Percentiles rank a stretch among this genome's conserved stretches.
Evolutionary conservation across 2,888 invertebrate species (phyloP).

Genomic region (Chironomus riparius): DNA sequence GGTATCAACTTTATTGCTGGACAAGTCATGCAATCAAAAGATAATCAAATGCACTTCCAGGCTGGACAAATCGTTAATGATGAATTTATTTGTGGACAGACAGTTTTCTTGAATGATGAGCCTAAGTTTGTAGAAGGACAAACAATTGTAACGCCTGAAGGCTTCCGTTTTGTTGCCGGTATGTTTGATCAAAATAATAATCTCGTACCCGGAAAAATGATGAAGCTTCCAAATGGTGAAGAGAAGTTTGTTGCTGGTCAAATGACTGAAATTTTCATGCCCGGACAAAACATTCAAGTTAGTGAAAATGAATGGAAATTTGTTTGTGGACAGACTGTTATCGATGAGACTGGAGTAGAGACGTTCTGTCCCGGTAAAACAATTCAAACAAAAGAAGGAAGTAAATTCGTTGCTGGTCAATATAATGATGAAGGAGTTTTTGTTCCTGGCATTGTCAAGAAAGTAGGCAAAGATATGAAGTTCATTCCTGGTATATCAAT

Average conservation of each 20-base stretch:
- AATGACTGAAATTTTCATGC: slow-evolving; percentile 54
- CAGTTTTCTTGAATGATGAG: slow-evolving; percentile 49
- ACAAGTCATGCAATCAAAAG: slow-evolving; percentile 36
- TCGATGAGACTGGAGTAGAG: slow-evolving; percentile 47
- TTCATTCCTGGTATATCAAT: slow-evolving; percentile 56
- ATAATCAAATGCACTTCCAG: slow-evolving; percentile 52
- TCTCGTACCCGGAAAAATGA: slow-evolving; percentile 54
- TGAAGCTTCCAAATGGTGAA: slow-evolving; percentile 45
- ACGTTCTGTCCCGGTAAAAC: slow-evolving; percentile 57
- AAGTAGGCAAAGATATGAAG: slow-evolving; percentile 41
- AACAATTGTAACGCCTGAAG: slow-evolving; percentile 52
- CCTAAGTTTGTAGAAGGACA: slow-evolving; percentile 53
- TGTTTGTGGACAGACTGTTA: slow-evolving; percentile 53
- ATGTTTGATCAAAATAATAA: slow-evolving; percentile 46
- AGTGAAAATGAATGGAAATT: slow-evolving; percentile 49
- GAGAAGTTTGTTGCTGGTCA: slow-evolving; percentile 52
- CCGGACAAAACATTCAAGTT: slow-evolving; percentile 52
- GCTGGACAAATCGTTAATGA: slow-evolving; percentile 58
- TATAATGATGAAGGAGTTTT: slow-evolving; percentile 47
- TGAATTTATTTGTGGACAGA: slow-evolving; percentile 56
- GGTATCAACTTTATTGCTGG: slow-evolving; percentile 66
- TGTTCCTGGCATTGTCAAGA: slow-evolving; percentile 51
- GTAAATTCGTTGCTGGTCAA: slow-evolving; percentile 58
- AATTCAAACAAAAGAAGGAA: slow-evolving; percentile 51
- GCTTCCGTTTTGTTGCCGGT: slow-evolving; percentile 54